These are phyloP conservation scores for Catocala fraxini DNA, from an alignment of 2,888 invertebrate genomes.

Conservation along the genomic window DNA sequence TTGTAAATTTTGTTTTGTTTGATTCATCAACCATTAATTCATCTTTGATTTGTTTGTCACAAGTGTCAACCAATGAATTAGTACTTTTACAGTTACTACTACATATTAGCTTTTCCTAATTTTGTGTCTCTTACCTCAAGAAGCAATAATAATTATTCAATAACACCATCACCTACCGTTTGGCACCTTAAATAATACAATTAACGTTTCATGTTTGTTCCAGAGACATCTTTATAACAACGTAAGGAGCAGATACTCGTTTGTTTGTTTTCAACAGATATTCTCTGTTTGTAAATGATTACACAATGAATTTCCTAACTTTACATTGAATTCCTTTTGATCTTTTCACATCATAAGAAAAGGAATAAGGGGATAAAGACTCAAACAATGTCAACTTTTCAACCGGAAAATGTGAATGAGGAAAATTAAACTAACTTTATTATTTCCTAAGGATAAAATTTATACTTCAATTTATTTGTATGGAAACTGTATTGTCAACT, in stretches of 20 bases:
- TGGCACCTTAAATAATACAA: too few relatives aligned
- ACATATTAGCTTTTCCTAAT: too few relatives aligned
- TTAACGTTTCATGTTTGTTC: too few relatives aligned
- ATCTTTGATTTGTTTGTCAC: too few relatives aligned
- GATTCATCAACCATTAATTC: too few relatives aligned
- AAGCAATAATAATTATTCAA: too few relatives aligned
- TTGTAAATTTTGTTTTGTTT: too few relatives aligned
- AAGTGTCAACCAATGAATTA: too few relatives aligned
- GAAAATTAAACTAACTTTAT: conserved; percentile 43
- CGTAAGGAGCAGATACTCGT: not conserved
- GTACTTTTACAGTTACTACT: too few relatives aligned
- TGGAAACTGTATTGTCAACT: conserved; percentile 20
- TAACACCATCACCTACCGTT: too few relatives aligned
- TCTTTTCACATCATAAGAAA: conserved; percentile 12
- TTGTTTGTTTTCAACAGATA: conserved; percentile 1
- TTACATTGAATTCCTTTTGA: conserved; percentile 7
- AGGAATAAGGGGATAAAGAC: conserved; percentile 13
- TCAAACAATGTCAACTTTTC: conserved; percentile 35
- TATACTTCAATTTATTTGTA: conserved; percentile 36
- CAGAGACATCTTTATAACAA: not conserved
- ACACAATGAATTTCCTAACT: conserved; percentile 11
- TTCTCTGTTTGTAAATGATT: conserved; percentile 8
- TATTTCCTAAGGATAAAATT: conserved; percentile 38
- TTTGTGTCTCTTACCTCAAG: too few relatives aligned
- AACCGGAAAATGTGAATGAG: conserved; percentile 31